Conservation (phyloP, 2,113 vertebrate genomes). For the Vulpes ferrilata region DNA sequence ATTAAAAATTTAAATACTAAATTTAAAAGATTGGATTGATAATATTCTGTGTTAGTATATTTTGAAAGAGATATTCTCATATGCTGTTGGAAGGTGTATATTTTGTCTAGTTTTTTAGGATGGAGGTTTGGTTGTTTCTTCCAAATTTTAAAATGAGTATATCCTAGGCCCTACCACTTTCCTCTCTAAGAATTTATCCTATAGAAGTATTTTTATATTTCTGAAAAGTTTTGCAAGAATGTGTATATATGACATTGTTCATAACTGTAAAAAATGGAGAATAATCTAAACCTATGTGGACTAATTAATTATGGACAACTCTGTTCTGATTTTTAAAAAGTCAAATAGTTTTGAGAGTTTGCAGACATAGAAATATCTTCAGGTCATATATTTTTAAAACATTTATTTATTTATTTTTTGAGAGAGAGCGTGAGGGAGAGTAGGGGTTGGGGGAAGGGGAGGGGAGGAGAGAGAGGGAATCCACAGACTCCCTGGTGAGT, state of each 20-base stretch:
- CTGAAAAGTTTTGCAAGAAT: background rate
- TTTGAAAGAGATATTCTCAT: slow-evolving; percentile 28
- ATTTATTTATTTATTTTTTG: background rate
- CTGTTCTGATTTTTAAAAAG: background rate
- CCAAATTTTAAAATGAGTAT: background rate
- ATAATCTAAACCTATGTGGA: background rate
- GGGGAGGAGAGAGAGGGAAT: background rate
- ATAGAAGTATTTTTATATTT: background rate
- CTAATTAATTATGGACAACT: background rate
- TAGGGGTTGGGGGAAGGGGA: background rate
- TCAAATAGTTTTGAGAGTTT: background rate
- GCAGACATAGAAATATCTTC: background rate
- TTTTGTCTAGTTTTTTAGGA: background rate
- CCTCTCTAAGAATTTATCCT: background rate
- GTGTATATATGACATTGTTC: background rate
- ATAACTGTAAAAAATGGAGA: background rate
- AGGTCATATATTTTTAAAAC: background rate
- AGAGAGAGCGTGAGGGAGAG: background rate
- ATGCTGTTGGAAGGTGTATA: background rate
- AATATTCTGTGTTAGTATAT: background rate
- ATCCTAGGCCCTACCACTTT: background rate
- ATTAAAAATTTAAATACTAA: slow-evolving; percentile 3
- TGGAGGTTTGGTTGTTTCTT: background rate
- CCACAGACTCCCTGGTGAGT: background rate
- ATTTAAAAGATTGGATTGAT: background rate